Conservation (phyloP, 2,888 invertebrate species). For the Megamerina dolium region DNA sequence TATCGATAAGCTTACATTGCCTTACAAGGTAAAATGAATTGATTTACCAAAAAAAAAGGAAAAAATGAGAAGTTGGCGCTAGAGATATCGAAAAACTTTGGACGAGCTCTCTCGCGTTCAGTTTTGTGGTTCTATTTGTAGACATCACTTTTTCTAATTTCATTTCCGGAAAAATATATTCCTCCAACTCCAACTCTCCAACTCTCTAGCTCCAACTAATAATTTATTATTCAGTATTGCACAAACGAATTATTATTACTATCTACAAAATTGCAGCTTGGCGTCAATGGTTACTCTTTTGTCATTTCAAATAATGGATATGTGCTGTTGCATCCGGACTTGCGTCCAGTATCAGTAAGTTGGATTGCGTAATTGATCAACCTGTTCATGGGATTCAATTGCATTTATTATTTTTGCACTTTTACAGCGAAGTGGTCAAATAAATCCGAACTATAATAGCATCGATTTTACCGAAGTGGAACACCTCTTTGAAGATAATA, state of each 20-base stretch:
- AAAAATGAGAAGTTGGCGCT: too few relatives aligned
- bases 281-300: constrained; percentile 94
- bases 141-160: not conserved
- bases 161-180: not conserved
- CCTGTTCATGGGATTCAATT: too few relatives aligned
- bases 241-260: too few relatives aligned
- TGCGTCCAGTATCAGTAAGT: constrained; percentile 74
- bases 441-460: constrained; percentile 93
- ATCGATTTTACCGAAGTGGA: constrained; percentile 94
- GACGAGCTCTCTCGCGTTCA: too few relatives aligned
- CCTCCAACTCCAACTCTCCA: too few relatives aligned
- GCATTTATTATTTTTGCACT: too few relatives aligned
- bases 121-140: not conserved
- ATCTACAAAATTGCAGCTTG: constrained; percentile 57
- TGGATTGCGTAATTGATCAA: not conserved
- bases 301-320: constrained; percentile 97
- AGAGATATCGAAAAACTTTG: too few relatives aligned
- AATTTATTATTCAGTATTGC: too few relatives aligned
- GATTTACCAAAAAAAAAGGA: not conserved
- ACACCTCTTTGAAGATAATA: constrained; percentile 65
- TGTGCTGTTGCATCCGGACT: constrained; percentile 87
- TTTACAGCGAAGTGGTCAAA: constrained; percentile 34
- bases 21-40: constrained; percentile 66
- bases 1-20: constrained; percentile 80
- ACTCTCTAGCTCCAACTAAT: too few relatives aligned